phyloP scores from a whole-genome alignment of 2,797 vertebrate genomes.

The Tachyglossus aculeatus region DNA sequence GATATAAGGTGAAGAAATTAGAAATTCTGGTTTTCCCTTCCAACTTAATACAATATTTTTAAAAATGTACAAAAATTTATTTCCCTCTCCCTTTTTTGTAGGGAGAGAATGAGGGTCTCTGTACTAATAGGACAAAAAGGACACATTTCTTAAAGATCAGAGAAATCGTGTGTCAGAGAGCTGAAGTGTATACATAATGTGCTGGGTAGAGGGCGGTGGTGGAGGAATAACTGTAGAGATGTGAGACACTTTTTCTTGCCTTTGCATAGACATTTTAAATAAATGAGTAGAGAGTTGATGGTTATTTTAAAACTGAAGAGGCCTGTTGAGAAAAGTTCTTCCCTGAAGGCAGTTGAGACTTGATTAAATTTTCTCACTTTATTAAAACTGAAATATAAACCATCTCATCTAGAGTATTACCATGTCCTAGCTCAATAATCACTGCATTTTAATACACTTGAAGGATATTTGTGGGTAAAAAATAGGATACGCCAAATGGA shows the following conservation, averaged over 20 bases:
- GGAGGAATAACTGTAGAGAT: conserved; percentile 62
- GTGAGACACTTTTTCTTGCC: conserved; percentile 44
- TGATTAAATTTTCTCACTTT: conserved; percentile 24
- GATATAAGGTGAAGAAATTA: too few relatives aligned
- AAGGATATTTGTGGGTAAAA: too few relatives aligned
- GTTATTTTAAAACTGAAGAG: conserved; percentile 52
- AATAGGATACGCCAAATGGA: too few relatives aligned
- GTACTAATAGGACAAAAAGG: conserved; percentile 40
- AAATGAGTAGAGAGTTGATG: conserved; percentile 35
- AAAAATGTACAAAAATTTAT: background rate
- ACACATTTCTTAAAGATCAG: conserved; percentile 44
- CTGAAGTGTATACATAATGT: conserved; percentile 51
- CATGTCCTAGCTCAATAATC: too few relatives aligned
- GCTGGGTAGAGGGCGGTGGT: conserved; percentile 41
- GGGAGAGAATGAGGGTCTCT: conserved; percentile 24
- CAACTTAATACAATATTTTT: background rate
- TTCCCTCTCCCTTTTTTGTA: conserved; percentile 7
- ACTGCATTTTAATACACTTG: too few relatives aligned
- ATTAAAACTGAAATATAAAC: conserved; percentile 28
- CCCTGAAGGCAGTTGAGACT: conserved; percentile 16
- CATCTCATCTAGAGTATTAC: too few relatives aligned
- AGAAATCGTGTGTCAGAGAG: conserved; percentile 61
- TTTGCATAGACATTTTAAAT: conserved; percentile 61
- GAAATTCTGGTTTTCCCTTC: too few relatives aligned
- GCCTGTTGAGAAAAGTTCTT: conserved; percentile 24